phyloP scores from a whole-genome alignment of 2,797 vertebrate species.

The Pitangus sulphuratus region DNA sequence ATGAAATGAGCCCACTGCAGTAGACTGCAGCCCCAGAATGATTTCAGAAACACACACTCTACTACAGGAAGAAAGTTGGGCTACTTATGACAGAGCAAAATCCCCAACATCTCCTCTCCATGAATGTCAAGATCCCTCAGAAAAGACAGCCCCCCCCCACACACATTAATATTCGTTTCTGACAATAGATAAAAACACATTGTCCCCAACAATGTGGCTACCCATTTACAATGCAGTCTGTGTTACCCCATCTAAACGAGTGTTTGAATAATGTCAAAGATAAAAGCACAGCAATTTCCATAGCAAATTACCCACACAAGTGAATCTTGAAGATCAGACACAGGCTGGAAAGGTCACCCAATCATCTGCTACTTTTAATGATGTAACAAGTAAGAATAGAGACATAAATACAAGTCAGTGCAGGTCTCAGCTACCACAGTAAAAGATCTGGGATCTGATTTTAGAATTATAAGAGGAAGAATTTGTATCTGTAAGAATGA shows the following conservation, averaged over 20 bases:
- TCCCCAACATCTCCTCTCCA: not conserved
- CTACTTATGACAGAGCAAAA: not conserved
- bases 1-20: not conserved
- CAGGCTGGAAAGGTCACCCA: constrained; percentile 53
- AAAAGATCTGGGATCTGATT: not conserved
- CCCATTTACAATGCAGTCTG: constrained; percentile 28
- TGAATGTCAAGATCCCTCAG: not conserved
- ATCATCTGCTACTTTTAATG: constrained; percentile 38
- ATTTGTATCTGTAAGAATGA: constrained; percentile 39
- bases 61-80: not conserved
- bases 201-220: not conserved
- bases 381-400: not conserved
- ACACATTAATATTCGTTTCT: not conserved
- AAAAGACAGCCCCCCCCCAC: not conserved
- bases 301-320: constrained; percentile 60
- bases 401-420: not conserved
- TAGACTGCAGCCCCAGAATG: not conserved
- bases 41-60: not conserved
- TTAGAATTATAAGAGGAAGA: not conserved
- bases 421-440: not conserved
- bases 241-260: constrained; percentile 23
- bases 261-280: constrained; percentile 58
- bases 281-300: constrained; percentile 57
- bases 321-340: constrained; percentile 66
- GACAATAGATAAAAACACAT: not conserved